These are phyloP conservation scores for Acanthurus lineatus DNA, from an alignment of 2,797 vertebrate genomes.

Conservation along the genomic window DNA sequence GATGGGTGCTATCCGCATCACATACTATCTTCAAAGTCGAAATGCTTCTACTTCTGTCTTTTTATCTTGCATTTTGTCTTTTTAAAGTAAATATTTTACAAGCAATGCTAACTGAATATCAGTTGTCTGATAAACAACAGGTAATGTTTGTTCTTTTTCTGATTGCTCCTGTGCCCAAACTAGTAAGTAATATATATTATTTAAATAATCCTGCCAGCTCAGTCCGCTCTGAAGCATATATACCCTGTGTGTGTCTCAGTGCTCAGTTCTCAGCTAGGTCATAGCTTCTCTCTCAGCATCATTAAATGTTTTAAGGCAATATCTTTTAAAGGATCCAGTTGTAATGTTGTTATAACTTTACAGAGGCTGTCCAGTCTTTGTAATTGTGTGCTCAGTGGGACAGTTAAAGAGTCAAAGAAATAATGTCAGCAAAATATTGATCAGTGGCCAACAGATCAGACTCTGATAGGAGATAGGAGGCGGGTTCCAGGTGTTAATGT, in stretches of 20 bases:
- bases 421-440: not conserved
- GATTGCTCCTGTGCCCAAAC: constrained; percentile 16
- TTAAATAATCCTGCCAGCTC: constrained; percentile 20
- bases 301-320: constrained; percentile 12
- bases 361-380: constrained; percentile 25
- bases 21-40: constrained; percentile 2
- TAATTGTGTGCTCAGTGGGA: not conserved
- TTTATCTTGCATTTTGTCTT: not conserved
- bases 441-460: not conserved
- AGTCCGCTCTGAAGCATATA: constrained; percentile 14
- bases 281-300: constrained; percentile 27
- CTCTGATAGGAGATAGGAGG: not conserved
- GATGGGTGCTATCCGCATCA: not conserved
- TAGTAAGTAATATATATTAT: constrained; percentile 25
- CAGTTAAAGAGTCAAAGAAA: constrained; percentile 7
- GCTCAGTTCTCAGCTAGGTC: constrained; percentile 22
- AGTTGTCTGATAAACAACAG: constrained; percentile 35
- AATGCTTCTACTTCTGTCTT: constrained; percentile 11
- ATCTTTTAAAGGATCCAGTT: constrained; percentile 19
- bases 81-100: constrained; percentile 14
- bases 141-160: not conserved
- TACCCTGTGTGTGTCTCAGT: constrained; percentile 16
- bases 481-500: constrained; percentile 6
- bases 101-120: not conserved
- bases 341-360: constrained; percentile 24